Evolutionary conservation across 1,140 invertebrate species (phyloP).

Genomic region (Panagrolaimus sp.): DNA sequence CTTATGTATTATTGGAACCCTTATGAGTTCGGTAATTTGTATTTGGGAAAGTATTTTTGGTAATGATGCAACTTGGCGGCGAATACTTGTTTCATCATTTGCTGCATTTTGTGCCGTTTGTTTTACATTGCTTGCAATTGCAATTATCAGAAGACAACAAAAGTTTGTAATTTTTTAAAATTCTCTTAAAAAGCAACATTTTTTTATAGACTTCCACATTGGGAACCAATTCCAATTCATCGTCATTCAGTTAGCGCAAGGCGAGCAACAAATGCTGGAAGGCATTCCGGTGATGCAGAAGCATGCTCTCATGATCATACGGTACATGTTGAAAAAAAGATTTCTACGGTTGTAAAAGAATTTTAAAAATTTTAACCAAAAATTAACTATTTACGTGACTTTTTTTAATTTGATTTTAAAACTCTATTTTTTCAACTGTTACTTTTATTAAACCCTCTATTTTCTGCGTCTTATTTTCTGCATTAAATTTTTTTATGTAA

Average conservation of each 20-base stretch:
- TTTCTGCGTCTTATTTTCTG: too few species aligned
- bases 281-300: too few species aligned
- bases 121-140: slow-evolving; percentile 44
- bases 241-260: slow-evolving; percentile 2
- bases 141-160: slow-evolving; percentile 29
- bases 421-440: too few species aligned
- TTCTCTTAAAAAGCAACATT: background rate
- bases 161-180: slow-evolving; percentile 19
- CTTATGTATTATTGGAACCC: slow-evolving; percentile 43
- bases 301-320: too few species aligned
- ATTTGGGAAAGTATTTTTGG: slow-evolving; percentile 44
- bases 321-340: too few species aligned
- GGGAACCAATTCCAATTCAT: slow-evolving; percentile 15
- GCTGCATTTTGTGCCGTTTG: slow-evolving; percentile 44
- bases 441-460: too few species aligned
- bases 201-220: background rate
- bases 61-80: slow-evolving; percentile 35
- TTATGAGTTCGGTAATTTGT: slow-evolving; percentile 41
- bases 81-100: slow-evolving; percentile 34
- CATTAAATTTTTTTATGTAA: too few species aligned
- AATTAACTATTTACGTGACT: too few species aligned
- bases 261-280: slow-evolving; percentile 2
- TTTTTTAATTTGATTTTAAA: too few species aligned
- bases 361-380: too few species aligned
- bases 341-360: too few species aligned